A percentile compares a stretch with the other conserved stretches of the same genome.
phyloP scores from a whole-genome alignment of 2,888 invertebrate genomes.

The Choreutis nemorana region DNA sequence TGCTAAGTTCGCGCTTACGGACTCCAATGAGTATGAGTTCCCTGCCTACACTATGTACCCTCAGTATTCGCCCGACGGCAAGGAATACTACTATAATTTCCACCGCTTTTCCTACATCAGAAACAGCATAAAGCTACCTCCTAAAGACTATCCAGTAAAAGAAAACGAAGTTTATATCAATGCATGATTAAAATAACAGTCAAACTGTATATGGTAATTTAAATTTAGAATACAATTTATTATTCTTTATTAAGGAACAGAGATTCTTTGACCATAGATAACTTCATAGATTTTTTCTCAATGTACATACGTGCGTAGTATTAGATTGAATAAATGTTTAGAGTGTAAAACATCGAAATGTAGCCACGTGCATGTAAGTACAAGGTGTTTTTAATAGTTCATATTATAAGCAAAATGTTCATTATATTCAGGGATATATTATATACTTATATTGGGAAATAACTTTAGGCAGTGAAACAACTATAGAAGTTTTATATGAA shows the following conservation, averaged over 20 bases:
- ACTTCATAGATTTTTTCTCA: conserved; percentile 9
- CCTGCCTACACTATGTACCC: conserved; percentile 51
- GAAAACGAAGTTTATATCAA: conserved; percentile 48
- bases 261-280: conserved; percentile 6
- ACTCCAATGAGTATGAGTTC: conserved; percentile 44
- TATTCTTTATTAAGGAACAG: background rate
- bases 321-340: conserved; percentile 9
- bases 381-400: too few relatives aligned
- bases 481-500: too few relatives aligned
- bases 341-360: conserved; percentile 7
- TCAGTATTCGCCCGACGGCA: conserved; percentile 54
- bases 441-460: too few relatives aligned
- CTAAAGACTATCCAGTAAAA: conserved; percentile 44
- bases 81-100: conserved; percentile 58
- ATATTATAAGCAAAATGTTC: too few relatives aligned
- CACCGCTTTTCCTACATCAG: conserved; percentile 52
- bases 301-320: conserved; percentile 7
- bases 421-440: too few relatives aligned
- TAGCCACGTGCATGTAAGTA: too few relatives aligned
- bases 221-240: background rate
- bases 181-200: conserved; percentile 47
- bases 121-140: conserved; percentile 48
- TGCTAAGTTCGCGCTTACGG: conserved; percentile 49
- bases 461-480: too few relatives aligned
- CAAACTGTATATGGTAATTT: too few relatives aligned